phyloP scores from a whole-genome alignment of 2,888 invertebrate species.

The Carterocephalus palaemon region DNA sequence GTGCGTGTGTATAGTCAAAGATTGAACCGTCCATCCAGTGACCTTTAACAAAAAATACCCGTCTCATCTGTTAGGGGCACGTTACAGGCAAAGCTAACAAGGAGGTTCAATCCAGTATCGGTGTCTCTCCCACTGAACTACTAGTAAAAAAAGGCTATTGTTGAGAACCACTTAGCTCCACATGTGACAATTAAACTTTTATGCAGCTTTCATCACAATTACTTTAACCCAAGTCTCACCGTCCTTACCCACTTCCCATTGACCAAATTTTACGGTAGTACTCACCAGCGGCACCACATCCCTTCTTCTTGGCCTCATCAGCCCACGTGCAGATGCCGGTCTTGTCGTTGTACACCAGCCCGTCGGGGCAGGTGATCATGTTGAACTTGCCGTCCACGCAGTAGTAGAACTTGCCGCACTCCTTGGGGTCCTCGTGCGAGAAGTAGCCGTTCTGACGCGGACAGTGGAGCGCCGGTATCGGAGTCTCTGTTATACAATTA shows the following conservation, averaged over 20 bases:
- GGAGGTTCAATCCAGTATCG: too few relatives aligned
- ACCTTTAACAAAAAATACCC: too few relatives aligned
- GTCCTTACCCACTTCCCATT: too few relatives aligned
- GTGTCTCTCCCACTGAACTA: not conserved
- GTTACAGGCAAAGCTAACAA: too few relatives aligned
- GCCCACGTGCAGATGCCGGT: constrained; percentile 96
- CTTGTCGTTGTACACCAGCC: constrained; percentile 92
- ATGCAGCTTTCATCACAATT: too few relatives aligned
- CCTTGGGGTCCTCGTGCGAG: constrained; percentile 86
- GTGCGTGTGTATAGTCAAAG: too few relatives aligned
- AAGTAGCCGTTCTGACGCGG: constrained; percentile 92
- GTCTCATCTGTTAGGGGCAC: too few relatives aligned
- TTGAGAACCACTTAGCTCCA: too few relatives aligned
- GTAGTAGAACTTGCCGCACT: constrained; percentile 92
- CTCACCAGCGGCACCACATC: constrained; percentile 88
- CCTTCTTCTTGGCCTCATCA: constrained; percentile 92
- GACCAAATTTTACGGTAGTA: too few relatives aligned
- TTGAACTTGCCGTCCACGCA: constrained; percentile 94
- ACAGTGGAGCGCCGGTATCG: constrained; percentile 86
- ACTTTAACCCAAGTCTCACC: too few relatives aligned
- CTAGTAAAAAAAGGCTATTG: not conserved
- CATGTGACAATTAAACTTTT: too few relatives aligned
- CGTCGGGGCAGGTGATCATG: constrained; percentile 92
- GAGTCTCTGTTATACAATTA: constrained; percentile 86
- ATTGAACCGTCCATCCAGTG: too few relatives aligned